Evolutionary conservation across 2,888 invertebrate genomes (phyloP).

Genomic region (Tromatobia lineatoria): DNA sequence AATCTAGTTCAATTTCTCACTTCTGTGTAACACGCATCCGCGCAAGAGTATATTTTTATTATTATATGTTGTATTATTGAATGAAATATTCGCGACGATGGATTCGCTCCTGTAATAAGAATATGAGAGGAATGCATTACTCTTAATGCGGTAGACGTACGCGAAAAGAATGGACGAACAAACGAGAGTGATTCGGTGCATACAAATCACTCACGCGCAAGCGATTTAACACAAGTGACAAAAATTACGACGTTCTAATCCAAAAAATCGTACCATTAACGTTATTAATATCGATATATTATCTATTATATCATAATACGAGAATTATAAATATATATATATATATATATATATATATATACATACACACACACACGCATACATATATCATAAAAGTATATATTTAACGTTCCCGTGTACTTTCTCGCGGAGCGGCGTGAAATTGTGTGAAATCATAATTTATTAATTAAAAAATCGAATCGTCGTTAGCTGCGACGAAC

Average conservation of each 20-base stretch:
- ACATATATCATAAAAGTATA: slow-evolving; percentile 57
- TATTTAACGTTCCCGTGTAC: slow-evolving; percentile 53
- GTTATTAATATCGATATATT: slow-evolving; percentile 62
- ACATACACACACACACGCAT: slow-evolving; percentile 34
- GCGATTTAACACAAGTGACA: slow-evolving; percentile 30
- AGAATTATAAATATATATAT: slow-evolving; percentile 53
- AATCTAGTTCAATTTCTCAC: slow-evolving; percentile 66
- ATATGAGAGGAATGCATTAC: slow-evolving; percentile 26
- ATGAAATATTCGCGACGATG: slow-evolving; percentile 40
- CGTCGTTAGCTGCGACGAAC: slow-evolving; percentile 28
- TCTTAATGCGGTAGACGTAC: slow-evolving; percentile 36
- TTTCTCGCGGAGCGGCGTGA: slow-evolving; percentile 61
- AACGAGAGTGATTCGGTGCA: slow-evolving; percentile 48
- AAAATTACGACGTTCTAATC: slow-evolving; percentile 61
- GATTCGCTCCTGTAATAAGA: slow-evolving; percentile 22
- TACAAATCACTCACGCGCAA: slow-evolving; percentile 20
- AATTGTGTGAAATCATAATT: slow-evolving; percentile 60
- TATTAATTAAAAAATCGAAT: slow-evolving; percentile 47
- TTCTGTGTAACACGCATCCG: slow-evolving; percentile 62
- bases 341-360: no score
- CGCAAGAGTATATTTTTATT: slow-evolving; percentile 68
- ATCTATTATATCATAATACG: slow-evolving; percentile 55
- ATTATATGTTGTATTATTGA: slow-evolving; percentile 66
- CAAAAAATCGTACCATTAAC: slow-evolving; percentile 69
- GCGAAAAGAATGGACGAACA: slow-evolving; percentile 33